phyloP scores from a whole-genome alignment of 2,888 invertebrate species.

The Teleiodes luculella region DNA sequence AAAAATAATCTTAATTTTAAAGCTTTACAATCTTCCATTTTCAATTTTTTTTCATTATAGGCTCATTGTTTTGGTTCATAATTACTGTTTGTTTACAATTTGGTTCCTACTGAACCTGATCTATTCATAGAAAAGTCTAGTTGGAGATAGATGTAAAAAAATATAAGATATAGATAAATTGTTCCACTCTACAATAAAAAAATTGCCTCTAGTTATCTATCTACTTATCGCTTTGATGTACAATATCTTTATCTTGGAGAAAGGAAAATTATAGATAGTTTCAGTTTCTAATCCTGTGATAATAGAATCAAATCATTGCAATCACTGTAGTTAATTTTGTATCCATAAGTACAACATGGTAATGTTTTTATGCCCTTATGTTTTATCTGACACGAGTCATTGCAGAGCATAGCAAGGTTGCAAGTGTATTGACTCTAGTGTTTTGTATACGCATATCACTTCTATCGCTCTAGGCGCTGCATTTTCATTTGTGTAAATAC shows the following conservation, averaged over 20 bases:
- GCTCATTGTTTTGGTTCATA: too few species aligned
- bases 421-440: conserved; percentile 74
- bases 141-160: too few species aligned
- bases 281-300: background rate
- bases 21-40: too few species aligned
- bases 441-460: conserved; percentile 70
- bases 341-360: conserved; percentile 44
- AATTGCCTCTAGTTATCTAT: background rate
- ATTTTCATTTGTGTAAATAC: conserved; percentile 43
- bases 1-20: too few species aligned
- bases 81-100: too few species aligned
- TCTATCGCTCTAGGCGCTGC: conserved; percentile 60
- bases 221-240: background rate
- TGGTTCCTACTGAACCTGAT: too few species aligned
- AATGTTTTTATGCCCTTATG: conserved; percentile 70
- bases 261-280: background rate
- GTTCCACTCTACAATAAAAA: background rate
- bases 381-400: conserved; percentile 73
- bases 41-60: too few species aligned
- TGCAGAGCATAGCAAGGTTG: conserved; percentile 75
- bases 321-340: conserved; percentile 26
- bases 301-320: conserved; percentile 20
- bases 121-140: too few species aligned
- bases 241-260: background rate
- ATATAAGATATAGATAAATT: too few species aligned